These are phyloP conservation scores for Auanema freiburgensis DNA, from an alignment of 2,888 invertebrate genomes.

Conservation along the genomic window DNA sequence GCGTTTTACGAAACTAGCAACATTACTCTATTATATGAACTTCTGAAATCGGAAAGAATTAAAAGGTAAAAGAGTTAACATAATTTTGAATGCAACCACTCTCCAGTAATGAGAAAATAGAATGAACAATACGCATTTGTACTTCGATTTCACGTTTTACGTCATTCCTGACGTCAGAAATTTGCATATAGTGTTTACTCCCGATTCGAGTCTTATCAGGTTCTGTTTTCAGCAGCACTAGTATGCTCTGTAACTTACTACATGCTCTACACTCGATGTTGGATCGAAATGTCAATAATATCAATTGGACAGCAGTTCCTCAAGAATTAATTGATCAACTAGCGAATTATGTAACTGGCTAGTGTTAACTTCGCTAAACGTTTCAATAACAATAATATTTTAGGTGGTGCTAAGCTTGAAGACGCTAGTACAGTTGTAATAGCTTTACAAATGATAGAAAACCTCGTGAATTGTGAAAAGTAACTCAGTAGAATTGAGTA, in stretches of 20 bases:
- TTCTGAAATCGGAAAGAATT: too few species aligned
- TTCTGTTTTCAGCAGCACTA: conserved; percentile 21
- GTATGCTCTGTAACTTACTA: conserved; percentile 25
- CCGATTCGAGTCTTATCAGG: neutral
- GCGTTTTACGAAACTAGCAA: too few species aligned
- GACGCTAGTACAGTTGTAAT: conserved; percentile 33
- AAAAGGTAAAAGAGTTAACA: too few species aligned
- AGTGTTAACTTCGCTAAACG: neutral
- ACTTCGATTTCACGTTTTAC: too few species aligned
- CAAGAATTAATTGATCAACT: conserved; percentile 25
- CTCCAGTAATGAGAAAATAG: too few species aligned
- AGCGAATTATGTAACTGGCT: conserved; percentile 29
- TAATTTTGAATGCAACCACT: too few species aligned
- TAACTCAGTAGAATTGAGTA: neutral
- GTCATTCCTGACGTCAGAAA: too few species aligned
- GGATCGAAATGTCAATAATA: conserved; percentile 25
- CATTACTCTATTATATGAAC: too few species aligned
- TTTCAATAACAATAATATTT: neutral
- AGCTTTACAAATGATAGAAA: conserved; percentile 35
- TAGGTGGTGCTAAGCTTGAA: conserved; percentile 38
- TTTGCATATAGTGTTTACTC: too few species aligned
- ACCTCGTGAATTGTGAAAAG: conserved; percentile 24
- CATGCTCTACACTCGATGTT: conserved; percentile 27
- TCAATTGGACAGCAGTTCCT: conserved; percentile 33
- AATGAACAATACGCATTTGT: too few species aligned